phyloP scores from a whole-genome alignment of 2,888 invertebrate species.

The Terebella lapidaria region DNA sequence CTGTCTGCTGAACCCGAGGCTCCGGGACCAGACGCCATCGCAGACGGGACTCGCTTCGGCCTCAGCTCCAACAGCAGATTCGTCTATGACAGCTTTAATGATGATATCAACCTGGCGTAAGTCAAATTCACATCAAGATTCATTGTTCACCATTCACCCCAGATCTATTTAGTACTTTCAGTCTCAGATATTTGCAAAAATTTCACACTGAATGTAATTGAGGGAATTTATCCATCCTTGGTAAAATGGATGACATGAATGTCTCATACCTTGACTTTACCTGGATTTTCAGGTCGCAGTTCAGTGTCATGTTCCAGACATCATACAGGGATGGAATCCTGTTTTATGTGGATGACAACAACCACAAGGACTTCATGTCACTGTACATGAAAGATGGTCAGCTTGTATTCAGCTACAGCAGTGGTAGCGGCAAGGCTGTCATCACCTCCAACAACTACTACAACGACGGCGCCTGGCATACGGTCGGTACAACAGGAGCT shows the following conservation, averaged over 20 bases:
- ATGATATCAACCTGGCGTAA: background rate
- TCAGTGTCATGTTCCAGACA: conserved; percentile 76
- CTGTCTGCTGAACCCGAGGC: background rate
- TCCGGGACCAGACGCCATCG: background rate
- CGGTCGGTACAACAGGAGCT: conserved; percentile 67
- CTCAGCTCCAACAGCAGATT: background rate
- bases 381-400: conserved; percentile 70
- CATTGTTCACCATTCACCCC: too few species aligned
- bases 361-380: conserved; percentile 79
- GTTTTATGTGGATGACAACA: conserved; percentile 68
- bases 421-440: conserved; percentile 75
- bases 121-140: too few species aligned
- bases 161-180: too few species aligned
- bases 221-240: too few species aligned
- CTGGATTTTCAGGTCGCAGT: conserved; percentile 64
- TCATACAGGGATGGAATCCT: conserved; percentile 72
- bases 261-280: too few species aligned
- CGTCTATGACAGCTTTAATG: background rate
- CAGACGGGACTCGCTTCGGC: background rate
- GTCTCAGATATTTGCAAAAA: too few species aligned
- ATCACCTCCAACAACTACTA: conserved; percentile 71
- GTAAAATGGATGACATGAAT: too few species aligned
- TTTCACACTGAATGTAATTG: too few species aligned
- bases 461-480: conserved; percentile 84
- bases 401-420: conserved; percentile 77